These are phyloP conservation scores for Anastrepha ludens DNA, from an alignment of 1,140 invertebrate species.

Conservation along the genomic window DNA sequence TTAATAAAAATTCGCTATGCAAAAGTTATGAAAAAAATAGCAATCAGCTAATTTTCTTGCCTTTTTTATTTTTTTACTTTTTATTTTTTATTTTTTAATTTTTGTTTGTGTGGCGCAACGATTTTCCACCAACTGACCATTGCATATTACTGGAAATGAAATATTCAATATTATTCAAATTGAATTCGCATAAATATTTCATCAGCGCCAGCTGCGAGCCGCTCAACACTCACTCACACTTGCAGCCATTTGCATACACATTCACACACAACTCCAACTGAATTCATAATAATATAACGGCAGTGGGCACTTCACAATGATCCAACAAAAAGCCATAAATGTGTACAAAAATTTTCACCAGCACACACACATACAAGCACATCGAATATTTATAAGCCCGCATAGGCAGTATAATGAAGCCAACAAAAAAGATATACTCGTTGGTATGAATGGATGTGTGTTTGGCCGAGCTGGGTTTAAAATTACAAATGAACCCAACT, in stretches of 20 bases:
- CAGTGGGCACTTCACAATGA: neutral
- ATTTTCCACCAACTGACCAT: neutral
- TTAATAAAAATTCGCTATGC: neutral
- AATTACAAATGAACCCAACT: neutral
- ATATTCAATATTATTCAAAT: conserved; percentile 39
- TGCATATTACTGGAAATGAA: conserved; percentile 27
- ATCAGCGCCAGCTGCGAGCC: conserved; percentile 29
- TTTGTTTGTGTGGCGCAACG: neutral
- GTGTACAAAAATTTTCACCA: neutral
- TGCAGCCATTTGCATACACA: neutral
- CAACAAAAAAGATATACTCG: neutral
- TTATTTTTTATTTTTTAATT: neutral
- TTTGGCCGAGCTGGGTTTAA: neutral
- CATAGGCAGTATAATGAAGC: neutral
- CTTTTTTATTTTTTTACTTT: neutral
- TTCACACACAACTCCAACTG: neutral
- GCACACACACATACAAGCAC: neutral
- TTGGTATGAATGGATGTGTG: neutral
- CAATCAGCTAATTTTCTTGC: neutral
- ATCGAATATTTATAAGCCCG: conserved; percentile 24
- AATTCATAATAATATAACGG: conserved; percentile 15
- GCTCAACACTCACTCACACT: neutral
- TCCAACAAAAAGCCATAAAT: conserved; percentile 1
- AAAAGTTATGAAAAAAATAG: neutral
- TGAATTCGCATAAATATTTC: conserved; percentile 44